Evolutionary conservation across 2,113 vertebrate species (phyloP).

Genomic region (Chrysemys picta): DNA sequence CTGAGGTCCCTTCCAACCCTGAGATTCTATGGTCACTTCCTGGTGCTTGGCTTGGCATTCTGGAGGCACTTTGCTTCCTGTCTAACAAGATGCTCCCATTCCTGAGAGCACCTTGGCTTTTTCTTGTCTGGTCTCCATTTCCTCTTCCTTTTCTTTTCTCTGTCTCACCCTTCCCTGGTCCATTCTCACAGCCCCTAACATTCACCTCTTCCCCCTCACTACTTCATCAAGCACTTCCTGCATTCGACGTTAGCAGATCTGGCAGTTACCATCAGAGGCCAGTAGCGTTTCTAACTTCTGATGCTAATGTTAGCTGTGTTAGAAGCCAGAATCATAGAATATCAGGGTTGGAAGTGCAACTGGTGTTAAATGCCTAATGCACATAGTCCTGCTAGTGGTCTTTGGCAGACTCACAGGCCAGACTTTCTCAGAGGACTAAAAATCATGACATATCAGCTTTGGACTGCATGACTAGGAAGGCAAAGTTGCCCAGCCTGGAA

Average conservation of each 20-base stretch:
- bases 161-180: neutral
- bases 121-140: neutral
- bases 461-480: neutral
- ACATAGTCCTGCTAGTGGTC: neutral
- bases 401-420: neutral
- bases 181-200: accelerated
- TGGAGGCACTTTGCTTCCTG: neutral
- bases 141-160: neutral
- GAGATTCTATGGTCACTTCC: neutral
- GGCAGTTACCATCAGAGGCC: neutral
- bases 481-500: neutral
- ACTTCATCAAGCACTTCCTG: neutral
- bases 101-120: too few relatives aligned
- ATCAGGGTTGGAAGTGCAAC: neutral
- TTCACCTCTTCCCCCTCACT: accelerated
- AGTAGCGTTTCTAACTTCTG: neutral
- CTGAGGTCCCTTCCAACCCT: too few relatives aligned
- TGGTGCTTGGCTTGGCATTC: neutral
- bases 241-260: neutral
- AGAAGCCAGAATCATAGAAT: neutral
- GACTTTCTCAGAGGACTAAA: neutral
- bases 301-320: neutral
- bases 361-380: neutral
- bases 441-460: accelerated
- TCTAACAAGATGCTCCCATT: neutral